Base-by-base conservation (phyloP, 2,113 vertebrate genomes). In the Muntiacus muntjak region DNA sequence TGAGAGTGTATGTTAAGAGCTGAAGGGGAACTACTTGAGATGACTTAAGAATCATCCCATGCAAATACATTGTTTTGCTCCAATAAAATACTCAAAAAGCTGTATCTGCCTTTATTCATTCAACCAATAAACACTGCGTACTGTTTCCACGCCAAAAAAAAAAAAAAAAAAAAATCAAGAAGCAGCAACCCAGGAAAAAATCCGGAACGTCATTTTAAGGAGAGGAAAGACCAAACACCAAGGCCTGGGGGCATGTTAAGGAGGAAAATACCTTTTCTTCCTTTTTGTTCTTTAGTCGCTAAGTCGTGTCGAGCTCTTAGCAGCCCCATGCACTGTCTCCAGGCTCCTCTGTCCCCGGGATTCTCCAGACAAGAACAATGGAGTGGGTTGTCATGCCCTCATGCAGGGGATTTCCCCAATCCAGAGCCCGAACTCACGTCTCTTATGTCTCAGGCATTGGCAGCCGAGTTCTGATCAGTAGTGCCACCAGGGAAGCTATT, bases 1-100 rank as follows among this genome's bases (percentile, higher is more conserved):
- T 85, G 92, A 98, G 93, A 98, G 97, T 98, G 97, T 98, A 98
- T 98, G 98, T 98, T 95, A 98, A 84, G 28, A 98, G 96, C 94
- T 85, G 90, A 98, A 95, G 95, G 52, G 25, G 97, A 97, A 96
- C 58, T 97, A 91, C 96, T 97, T 97, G 97, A 98, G 97, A 97
- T 98, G 52, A 94, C 55, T 58, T 94, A 71, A 98, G 88, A 95
- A 93, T 96, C 97, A 95, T 84, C 95, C 89, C 94, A 97, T 98
- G 98, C 89, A 98, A 89, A 97, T 98, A 96, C 95, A 98, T 94
- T 98, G 97, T 98, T 99, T 98, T 98, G 94, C 93, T 97, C 97
- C 98, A 99, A 99, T 99, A 99, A 99, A 99, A 96, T 98, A 97
- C 97, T 98, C 45, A 47, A 94, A 96, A 97, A 97, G 88, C 21